Percentiles rank a stretch among this genome's conserved stretches.
phyloP scores from a whole-genome alignment of 2,113 vertebrate species.

The Hydrochoerus hydrochaeris region DNA sequence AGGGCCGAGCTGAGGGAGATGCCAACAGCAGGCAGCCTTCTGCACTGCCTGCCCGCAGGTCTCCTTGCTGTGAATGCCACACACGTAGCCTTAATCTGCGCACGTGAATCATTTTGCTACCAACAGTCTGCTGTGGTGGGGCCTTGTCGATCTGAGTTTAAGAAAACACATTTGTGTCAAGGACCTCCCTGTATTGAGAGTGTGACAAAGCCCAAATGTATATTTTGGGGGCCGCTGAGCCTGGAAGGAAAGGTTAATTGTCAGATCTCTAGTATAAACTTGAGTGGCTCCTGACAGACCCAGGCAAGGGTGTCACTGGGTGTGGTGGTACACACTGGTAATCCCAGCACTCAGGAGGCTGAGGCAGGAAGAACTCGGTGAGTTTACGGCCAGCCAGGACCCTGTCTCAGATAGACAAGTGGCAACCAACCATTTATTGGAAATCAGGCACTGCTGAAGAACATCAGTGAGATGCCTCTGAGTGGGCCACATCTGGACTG shows the following conservation, averaged over 20 bases:
- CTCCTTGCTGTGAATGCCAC: background rate
- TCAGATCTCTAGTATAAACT: background rate
- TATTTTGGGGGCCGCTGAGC: background rate
- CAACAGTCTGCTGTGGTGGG: background rate
- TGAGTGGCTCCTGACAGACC: background rate
- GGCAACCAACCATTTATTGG: rapidly evolving
- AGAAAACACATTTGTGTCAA: background rate
- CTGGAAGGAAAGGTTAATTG: background rate
- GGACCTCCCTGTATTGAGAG: background rate
- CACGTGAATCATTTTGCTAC: background rate
- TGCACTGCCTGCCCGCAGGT: background rate
- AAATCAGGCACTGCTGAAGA: background rate
- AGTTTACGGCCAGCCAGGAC: background rate
- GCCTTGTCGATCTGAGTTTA: background rate
- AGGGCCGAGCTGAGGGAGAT: no score
- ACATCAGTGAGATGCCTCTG: background rate
- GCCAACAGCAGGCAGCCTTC: background rate
- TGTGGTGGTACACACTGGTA: background rate
- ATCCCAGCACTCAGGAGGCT: background rate
- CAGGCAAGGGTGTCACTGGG: background rate
- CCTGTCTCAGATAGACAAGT: background rate
- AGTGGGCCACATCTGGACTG: background rate
- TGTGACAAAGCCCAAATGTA: background rate
- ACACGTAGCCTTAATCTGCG: background rate
- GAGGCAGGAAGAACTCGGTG: background rate